These are phyloP conservation scores for Galerucella calmariensis DNA, from an alignment of 2,888 invertebrate species.

Conservation along the genomic window DNA sequence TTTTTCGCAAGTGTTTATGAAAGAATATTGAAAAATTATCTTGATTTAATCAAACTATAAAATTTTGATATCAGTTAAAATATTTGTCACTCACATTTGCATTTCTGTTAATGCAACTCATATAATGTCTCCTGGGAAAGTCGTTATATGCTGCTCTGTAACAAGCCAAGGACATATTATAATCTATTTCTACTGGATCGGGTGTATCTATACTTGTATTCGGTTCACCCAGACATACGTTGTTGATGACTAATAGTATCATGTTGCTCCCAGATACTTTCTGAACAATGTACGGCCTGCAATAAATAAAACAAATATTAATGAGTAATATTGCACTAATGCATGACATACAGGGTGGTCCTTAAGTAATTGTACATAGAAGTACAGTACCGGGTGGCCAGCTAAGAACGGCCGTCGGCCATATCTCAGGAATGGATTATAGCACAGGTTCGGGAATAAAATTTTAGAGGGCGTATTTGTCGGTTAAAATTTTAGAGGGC, in stretches of 20 bases:
- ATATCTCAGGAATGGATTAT: too few species aligned
- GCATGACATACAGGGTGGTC: too few species aligned
- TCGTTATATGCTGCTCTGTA: constrained; percentile 64
- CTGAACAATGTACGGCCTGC: constrained; percentile 79
- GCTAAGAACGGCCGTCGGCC: too few species aligned
- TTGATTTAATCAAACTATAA: too few species aligned
- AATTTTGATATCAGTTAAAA: background rate
- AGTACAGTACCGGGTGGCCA: too few species aligned
- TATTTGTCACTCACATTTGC: constrained; percentile 72
- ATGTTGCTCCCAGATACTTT: constrained; percentile 83
- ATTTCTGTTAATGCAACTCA: constrained; percentile 81
- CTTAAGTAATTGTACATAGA: too few species aligned
- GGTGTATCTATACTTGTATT: constrained; percentile 51
- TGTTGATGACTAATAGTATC: constrained; percentile 80
- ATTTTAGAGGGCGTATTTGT: too few species aligned
- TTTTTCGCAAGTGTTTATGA: too few species aligned
- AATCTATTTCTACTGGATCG: constrained; percentile 59
- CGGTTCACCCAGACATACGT: constrained; percentile 66
- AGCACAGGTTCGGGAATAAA: too few species aligned
- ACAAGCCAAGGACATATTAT: constrained; percentile 65
- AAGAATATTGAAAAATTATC: too few species aligned
- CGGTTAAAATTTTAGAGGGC: too few species aligned
- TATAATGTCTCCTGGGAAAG: constrained; percentile 75
- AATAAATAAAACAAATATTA: constrained; percentile 30
- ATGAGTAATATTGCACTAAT: too few species aligned